phyloP scores from a whole-genome alignment of 2,888 invertebrate species.

The Nymphalis urticae region DNA sequence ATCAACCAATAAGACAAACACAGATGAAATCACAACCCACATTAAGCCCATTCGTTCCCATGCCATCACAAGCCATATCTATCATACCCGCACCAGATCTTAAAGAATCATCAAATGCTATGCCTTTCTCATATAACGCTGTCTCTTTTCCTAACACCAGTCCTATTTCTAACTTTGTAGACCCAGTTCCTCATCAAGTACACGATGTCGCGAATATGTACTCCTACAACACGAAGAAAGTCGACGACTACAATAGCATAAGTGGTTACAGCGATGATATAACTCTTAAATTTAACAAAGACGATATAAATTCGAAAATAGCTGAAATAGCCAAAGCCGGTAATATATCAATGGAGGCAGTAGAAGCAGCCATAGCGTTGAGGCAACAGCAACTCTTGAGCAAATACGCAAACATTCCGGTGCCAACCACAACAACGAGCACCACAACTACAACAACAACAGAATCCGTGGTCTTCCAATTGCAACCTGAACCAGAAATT shows the following conservation, averaged over 20 bases:
- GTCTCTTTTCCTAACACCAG: conserved; percentile 59
- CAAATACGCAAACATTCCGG: conserved; percentile 77
- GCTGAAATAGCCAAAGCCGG: conserved; percentile 84
- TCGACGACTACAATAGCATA: conserved; percentile 75
- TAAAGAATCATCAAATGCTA: conserved; percentile 56
- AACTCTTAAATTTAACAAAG: conserved; percentile 66
- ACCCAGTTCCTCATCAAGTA: conserved; percentile 74
- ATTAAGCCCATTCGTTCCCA: conserved; percentile 77
- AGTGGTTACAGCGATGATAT: conserved; percentile 74
- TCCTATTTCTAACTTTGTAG: conserved; percentile 78
- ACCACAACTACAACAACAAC: conserved; percentile 71
- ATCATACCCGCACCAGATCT: conserved; percentile 67
- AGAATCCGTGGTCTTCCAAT: conserved; percentile 57
- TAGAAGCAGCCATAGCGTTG: conserved; percentile 87
- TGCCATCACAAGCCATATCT: conserved; percentile 65
- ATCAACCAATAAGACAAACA: conserved; percentile 60
- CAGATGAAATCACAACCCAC: conserved; percentile 72
- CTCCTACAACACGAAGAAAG: conserved; percentile 69
- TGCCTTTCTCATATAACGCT: conserved; percentile 48
- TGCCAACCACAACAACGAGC: conserved; percentile 74
- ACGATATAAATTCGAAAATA: conserved; percentile 74
- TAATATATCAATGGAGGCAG: conserved; percentile 89
- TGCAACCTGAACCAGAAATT: conserved; percentile 69
- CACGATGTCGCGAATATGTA: conserved; percentile 61
- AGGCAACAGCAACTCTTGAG: conserved; percentile 86